Base-by-base conservation (phyloP, 1,140 invertebrate genomes). In the Papilio polytes region DNA sequence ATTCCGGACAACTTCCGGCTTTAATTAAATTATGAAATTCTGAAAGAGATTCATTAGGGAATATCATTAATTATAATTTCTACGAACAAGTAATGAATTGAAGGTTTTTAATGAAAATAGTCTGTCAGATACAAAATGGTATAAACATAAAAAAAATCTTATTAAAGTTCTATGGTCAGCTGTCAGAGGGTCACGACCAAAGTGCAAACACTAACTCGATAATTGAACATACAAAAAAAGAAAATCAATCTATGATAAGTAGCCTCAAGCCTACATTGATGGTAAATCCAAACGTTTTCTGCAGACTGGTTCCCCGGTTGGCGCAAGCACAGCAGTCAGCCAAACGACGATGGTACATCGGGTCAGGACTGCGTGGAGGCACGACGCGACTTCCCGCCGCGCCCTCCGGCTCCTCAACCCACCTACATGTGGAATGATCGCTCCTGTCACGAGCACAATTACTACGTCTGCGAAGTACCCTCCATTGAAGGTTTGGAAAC, bases 301-400 rank as follows among this genome's bases (percentile, higher is more conserved):
- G 4, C 92, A 98, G 97, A 98, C 91, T 98, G 97, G 97, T 98
- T 98, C 92, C 96, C 96, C 7, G 97, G 97, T 0, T 98, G 97
- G 97, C 95, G 95, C 0, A 95, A 96, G 82, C 96, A 97, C 88
- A 97, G 96, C 82, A 92, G 95, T 48, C 97, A 98, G 91, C 97
- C 97, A 0, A 98, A 97, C 90, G 97, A 98, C 89, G 97, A 98
- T 86, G 97, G 97, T 0, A 95, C 97, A 3, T 97, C 97, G 48
- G 96, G 96, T 0, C 97, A 98, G 89, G 97, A 98, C 91, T 98
- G 97, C 91, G 96, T 98, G 26, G 97, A 98, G 91, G 94, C 97
- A 3, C 92, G 97, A 12, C 91, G 96, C 46, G 94, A 95, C n/a
- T 97, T 96, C 91, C 95, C 95, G 0, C 94, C 96, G 8, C 95